phyloP scores from a whole-genome alignment of 2,888 invertebrate genomes.

The Danaus chrysippus region DNA sequence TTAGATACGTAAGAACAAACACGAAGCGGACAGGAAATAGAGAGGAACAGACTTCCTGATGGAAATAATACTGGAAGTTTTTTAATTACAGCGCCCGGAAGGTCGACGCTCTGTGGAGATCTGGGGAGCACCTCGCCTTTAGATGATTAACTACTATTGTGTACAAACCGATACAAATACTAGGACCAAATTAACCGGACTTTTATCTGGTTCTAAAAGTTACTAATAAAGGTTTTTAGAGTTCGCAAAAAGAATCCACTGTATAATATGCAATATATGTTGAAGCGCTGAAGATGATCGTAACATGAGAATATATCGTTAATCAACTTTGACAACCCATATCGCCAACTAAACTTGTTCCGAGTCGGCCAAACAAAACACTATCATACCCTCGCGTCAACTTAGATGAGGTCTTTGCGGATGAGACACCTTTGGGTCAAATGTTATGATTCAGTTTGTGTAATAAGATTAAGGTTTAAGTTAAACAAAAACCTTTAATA shows the following conservation, averaged over 20 bases:
- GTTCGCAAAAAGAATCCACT: not conserved
- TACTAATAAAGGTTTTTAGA: not conserved
- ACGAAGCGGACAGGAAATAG: slow-evolving; percentile 31
- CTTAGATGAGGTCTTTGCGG: slow-evolving; percentile 2
- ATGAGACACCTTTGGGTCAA: not conserved
- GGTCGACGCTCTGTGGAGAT: slow-evolving; percentile 15
- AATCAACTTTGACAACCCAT: slow-evolving; percentile 17
- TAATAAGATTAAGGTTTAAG: no score
- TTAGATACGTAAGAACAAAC: slow-evolving; percentile 35
- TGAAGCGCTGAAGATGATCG: slow-evolving; percentile 13
- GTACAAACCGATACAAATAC: slow-evolving; percentile 19
- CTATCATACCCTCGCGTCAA: slow-evolving; percentile 1
- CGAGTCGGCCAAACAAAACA: slow-evolving; percentile 26
- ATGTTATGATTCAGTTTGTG: not conserved
- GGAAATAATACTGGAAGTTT: slow-evolving; percentile 39
- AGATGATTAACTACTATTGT: slow-evolving; percentile 29
- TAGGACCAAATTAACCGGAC: slow-evolving; percentile 13
- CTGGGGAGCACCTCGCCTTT: slow-evolving; percentile 21
- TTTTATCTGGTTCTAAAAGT: slow-evolving; percentile 1
- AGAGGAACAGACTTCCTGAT: slow-evolving; percentile 30
- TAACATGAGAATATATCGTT: slow-evolving; percentile 27
- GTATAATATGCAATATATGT: slow-evolving; percentile 4
- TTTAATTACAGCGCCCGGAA: slow-evolving; percentile 36
- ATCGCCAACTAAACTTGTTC: slow-evolving; percentile 14
- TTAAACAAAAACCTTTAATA: no score